A percentile compares a stretch with the other conserved stretches of the same genome.
phyloP scores from a whole-genome alignment of 2,797 vertebrate genomes.

The Lutjanus campechanus region DNA sequence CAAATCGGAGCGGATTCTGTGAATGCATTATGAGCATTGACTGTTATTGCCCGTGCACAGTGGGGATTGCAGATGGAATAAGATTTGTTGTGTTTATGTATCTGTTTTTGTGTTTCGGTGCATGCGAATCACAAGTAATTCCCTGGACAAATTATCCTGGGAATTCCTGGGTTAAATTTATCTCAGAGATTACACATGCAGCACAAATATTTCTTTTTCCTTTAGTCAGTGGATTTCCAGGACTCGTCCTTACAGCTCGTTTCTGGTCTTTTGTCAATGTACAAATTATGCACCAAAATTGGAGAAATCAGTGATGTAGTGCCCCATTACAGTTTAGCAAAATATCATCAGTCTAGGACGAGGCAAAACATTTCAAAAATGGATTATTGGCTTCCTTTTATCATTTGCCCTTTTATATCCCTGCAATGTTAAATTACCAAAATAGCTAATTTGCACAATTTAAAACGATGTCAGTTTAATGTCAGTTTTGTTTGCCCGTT shows the following conservation, averaged over 20 bases:
- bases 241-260: conserved; percentile 16
- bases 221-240: conserved; percentile 29
- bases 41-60: conserved; percentile 38
- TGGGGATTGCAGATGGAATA: conserved; percentile 61
- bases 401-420: conserved; percentile 38
- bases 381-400: conserved; percentile 49
- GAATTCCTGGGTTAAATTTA: conserved; percentile 64
- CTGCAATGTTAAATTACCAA: conserved; percentile 24
- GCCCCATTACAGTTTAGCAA: conserved; percentile 22
- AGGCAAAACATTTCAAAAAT: conserved; percentile 43
- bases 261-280: conserved; percentile 12
- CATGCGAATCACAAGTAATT: conserved; percentile 51
- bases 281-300: conserved; percentile 39
- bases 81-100: conserved; percentile 54
- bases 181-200: conserved; percentile 54
- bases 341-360: conserved; percentile 41
- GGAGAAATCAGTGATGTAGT: conserved; percentile 32
- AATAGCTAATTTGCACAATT: conserved; percentile 51
- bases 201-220: background rate
- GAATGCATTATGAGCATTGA: conserved; percentile 49
- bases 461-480: conserved; percentile 51
- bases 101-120: conserved; percentile 26
- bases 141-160: conserved; percentile 42
- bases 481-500: conserved; percentile 50
- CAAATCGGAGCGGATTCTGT: conserved; percentile 49